Conservation (phyloP, 2,888 invertebrate species). For the Brachyptera putata region DNA sequence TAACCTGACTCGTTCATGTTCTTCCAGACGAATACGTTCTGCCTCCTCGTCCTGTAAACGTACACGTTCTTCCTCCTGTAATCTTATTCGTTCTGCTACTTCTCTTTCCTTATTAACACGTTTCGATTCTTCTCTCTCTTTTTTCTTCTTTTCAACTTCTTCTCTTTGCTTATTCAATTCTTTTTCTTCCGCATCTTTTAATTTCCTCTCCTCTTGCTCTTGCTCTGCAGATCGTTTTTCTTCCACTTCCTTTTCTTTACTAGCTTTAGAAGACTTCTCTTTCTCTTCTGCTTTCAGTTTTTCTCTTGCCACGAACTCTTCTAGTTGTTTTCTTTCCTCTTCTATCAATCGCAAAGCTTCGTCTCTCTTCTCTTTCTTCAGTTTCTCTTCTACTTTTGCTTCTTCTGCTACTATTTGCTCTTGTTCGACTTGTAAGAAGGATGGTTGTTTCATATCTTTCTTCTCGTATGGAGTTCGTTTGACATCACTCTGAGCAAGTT, state of each 20-base stretch:
- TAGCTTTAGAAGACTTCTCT: slow-evolving; percentile 5
- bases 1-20: background rate
- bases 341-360: background rate
- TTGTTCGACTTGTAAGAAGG: too few relatives aligned
- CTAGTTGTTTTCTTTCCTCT: background rate
- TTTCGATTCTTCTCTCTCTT: background rate
- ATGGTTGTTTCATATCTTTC: too few relatives aligned
- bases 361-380: background rate
- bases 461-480: too few relatives aligned
- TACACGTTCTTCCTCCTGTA: background rate
- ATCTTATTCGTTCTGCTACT: background rate
- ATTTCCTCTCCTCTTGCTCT: background rate
- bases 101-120: background rate
- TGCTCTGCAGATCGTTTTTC: background rate
- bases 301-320: background rate
- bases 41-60: background rate
- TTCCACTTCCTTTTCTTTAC: background rate
- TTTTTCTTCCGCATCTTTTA: background rate
- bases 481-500: too few relatives aligned
- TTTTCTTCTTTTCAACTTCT: background rate
- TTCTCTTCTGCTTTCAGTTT: background rate
- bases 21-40: background rate
- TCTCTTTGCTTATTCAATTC: background rate
- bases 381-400: slow-evolving; percentile 4
- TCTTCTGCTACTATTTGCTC: background rate